A percentile compares a stretch with the other conserved stretches of the same genome.
Conservation (phyloP, 2,113 vertebrate genomes). For the Sebastes schlegelii region DNA sequence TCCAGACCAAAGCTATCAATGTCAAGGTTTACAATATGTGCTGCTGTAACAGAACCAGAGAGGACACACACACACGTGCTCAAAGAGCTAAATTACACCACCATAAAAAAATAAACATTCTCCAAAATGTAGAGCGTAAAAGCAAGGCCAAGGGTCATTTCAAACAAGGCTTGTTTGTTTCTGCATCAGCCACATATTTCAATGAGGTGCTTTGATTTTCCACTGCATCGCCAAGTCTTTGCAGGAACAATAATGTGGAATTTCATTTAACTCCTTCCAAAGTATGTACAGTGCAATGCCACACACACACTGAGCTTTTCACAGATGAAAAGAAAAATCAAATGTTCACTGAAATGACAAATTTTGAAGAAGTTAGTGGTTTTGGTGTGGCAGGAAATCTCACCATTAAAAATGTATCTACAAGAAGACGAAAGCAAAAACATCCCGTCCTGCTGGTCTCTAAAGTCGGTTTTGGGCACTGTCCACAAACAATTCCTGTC, state of each 20-base stretch:
- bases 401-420: neutral
- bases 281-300: neutral
- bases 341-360: neutral
- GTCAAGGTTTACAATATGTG: neutral
- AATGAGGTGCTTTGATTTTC: neutral
- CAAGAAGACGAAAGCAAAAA: neutral
- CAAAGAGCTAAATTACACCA: constrained; percentile 20
- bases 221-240: neutral
- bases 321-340: neutral
- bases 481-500: neutral
- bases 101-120: constrained; percentile 45
- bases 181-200: constrained; percentile 3
- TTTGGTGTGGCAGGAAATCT: neutral
- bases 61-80: neutral
- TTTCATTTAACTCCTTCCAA: neutral
- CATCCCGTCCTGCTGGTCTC: neutral
- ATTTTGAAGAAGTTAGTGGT: neutral
- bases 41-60: constrained; percentile 43
- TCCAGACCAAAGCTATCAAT: too few species aligned
- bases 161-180: constrained; percentile 10
- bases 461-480: neutral
- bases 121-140: constrained; percentile 21
- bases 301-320: neutral
- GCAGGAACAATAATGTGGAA: neutral
- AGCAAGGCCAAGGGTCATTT: constrained; percentile 20